Evolutionary conservation across 1,140 invertebrate species (phyloP).

Genomic region (Drosophila sechellia): DNA sequence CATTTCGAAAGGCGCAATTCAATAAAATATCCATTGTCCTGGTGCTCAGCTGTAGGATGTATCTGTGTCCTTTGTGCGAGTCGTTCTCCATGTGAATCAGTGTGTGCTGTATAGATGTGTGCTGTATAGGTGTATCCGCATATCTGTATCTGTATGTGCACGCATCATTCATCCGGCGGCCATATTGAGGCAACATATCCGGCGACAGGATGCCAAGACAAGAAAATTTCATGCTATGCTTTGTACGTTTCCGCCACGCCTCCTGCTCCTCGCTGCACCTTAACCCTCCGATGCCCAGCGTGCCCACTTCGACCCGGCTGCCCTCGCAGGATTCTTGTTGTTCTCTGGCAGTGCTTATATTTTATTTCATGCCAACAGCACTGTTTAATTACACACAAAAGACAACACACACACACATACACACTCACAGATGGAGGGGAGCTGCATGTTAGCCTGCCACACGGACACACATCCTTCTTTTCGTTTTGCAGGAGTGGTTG

Average conservation of each 20-base stretch:
- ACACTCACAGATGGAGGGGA: slow-evolving; percentile 37
- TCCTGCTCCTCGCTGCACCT: neutral
- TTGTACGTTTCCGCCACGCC: slow-evolving; percentile 71
- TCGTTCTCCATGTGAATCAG: slow-evolving; percentile 17
- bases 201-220: slow-evolving; percentile 81
- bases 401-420: slow-evolving; percentile 60
- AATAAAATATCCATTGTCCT: slow-evolving; percentile 77
- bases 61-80: slow-evolving; percentile 18
- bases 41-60: slow-evolving; percentile 52
- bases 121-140: slow-evolving; percentile 31
- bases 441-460: slow-evolving; percentile 34
- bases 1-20: slow-evolving; percentile 69
- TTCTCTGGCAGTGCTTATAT: slow-evolving; percentile 71
- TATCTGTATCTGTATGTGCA: slow-evolving; percentile 49
- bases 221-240: slow-evolving; percentile 82
- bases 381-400: slow-evolving; percentile 82
- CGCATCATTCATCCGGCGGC: slow-evolving; percentile 81
- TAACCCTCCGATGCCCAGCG: neutral
- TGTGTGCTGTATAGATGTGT: slow-evolving; percentile 20
- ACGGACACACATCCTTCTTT: slow-evolving; percentile 38
- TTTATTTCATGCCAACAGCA: slow-evolving; percentile 82
- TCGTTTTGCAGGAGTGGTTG: slow-evolving; percentile 16
- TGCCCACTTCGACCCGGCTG: slow-evolving; percentile 15
- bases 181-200: slow-evolving; percentile 82
- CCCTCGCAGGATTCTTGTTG: slow-evolving; percentile 32